These are phyloP conservation scores for Panzeria rudis DNA, from an alignment of 2,888 invertebrate genomes.

Conservation along the genomic window DNA sequence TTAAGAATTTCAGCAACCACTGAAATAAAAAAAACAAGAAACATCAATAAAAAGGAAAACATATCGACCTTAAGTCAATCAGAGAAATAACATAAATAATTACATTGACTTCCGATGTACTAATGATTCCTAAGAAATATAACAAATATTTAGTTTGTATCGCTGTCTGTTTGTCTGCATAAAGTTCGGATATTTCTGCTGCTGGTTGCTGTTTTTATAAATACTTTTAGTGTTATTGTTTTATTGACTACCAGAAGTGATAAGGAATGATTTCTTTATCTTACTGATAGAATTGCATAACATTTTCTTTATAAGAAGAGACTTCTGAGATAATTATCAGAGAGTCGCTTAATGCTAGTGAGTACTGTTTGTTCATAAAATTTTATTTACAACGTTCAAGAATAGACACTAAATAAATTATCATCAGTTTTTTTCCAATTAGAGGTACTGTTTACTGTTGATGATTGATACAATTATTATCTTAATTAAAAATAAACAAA, in stretches of 20 bases:
- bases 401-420: too few relatives aligned
- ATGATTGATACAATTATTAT: too few relatives aligned
- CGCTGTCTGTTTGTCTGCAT: slow-evolving; percentile 6
- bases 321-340: too few relatives aligned
- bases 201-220: slow-evolving; percentile 25
- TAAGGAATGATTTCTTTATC: background rate
- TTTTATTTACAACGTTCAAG: too few relatives aligned
- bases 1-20: slow-evolving; percentile 29
- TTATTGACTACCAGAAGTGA: background rate
- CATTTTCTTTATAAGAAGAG: background rate
- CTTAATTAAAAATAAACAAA: too few relatives aligned
- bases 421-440: too few relatives aligned
- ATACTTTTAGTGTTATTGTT: slow-evolving; percentile 13
- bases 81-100: slow-evolving; percentile 35
- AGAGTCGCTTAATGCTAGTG: too few relatives aligned
- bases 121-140: slow-evolving; percentile 38
- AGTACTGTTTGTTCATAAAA: too few relatives aligned
- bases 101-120: slow-evolving; percentile 33
- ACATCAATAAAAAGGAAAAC: background rate
- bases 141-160: slow-evolving; percentile 31
- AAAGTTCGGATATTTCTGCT: background rate
- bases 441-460: too few relatives aligned
- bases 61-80: background rate
- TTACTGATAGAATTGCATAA: background rate
- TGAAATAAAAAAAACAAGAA: slow-evolving; percentile 4